Conservation (phyloP, 2,113 vertebrate species). For the Nothocercus nigrocapillus region DNA sequence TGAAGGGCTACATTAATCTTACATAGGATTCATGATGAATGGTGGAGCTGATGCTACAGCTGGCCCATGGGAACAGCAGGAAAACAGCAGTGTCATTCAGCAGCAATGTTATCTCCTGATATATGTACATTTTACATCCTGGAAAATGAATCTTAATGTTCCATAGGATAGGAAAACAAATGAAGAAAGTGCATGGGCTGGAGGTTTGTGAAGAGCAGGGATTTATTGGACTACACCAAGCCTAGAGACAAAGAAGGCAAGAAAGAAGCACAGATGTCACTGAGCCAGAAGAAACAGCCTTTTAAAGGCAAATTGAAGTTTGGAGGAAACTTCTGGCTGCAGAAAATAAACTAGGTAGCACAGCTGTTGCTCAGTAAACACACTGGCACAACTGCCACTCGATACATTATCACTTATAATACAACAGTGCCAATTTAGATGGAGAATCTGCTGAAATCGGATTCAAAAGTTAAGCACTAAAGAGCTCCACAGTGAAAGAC, state of each 20-base stretch:
- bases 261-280: neutral
- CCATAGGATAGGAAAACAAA: neutral
- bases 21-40: neutral
- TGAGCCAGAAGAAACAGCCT: neutral
- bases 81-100: neutral
- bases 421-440: fast-evolving
- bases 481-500: neutral
- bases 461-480: neutral
- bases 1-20: neutral
- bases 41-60: neutral
- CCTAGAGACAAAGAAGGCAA: neutral
- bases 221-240: neutral
- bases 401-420: neutral
- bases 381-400: neutral
- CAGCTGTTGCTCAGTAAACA: neutral
- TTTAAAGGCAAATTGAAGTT: neutral
- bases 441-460: neutral
- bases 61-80: neutral
- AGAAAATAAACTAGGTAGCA: neutral
- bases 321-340: neutral
- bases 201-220: neutral
- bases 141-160: neutral
- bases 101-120: neutral
- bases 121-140: neutral
- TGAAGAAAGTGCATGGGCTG: neutral